These are phyloP conservation scores for Mythimna impura DNA, from an alignment of 2,888 invertebrate genomes.

Conservation along the genomic window DNA sequence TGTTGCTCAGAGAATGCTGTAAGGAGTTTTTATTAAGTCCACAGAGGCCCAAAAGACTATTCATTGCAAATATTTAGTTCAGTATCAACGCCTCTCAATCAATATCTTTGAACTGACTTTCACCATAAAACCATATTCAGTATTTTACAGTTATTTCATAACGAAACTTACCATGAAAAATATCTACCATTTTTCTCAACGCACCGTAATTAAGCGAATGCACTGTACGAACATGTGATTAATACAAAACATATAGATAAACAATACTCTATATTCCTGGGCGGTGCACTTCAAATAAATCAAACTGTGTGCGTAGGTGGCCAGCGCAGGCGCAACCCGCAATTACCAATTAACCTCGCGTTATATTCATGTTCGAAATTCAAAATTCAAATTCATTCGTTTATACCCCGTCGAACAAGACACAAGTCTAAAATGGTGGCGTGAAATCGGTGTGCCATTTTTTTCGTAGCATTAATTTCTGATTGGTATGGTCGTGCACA, in stretches of 20 bases:
- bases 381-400: constrained; percentile 82
- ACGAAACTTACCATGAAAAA: constrained; percentile 39
- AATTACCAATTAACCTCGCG: constrained; percentile 87
- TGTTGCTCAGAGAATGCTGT: constrained; percentile 12
- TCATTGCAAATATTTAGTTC: constrained; percentile 6
- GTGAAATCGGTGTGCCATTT: constrained; percentile 69
- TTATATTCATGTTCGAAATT: constrained; percentile 74
- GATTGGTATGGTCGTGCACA: background rate
- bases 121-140: constrained; percentile 11
- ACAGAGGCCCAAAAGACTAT: background rate
- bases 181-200: constrained; percentile 39
- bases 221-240: constrained; percentile 59
- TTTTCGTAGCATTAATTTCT: constrained; percentile 20
- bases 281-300: constrained; percentile 84
- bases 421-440: constrained; percentile 73
- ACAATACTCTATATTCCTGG: constrained; percentile 80
- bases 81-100: constrained; percentile 33
- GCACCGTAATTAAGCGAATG: constrained; percentile 66
- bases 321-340: constrained; percentile 75
- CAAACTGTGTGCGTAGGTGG: constrained; percentile 84
- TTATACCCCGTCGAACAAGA: constrained; percentile 69
- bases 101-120: constrained; percentile 32
- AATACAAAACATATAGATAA: constrained; percentile 70
- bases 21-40: constrained; percentile 11
- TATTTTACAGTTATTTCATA: constrained; percentile 19